Base-by-base conservation (phyloP, 2,888 invertebrate genomes). In the Myathropa florea region DNA sequence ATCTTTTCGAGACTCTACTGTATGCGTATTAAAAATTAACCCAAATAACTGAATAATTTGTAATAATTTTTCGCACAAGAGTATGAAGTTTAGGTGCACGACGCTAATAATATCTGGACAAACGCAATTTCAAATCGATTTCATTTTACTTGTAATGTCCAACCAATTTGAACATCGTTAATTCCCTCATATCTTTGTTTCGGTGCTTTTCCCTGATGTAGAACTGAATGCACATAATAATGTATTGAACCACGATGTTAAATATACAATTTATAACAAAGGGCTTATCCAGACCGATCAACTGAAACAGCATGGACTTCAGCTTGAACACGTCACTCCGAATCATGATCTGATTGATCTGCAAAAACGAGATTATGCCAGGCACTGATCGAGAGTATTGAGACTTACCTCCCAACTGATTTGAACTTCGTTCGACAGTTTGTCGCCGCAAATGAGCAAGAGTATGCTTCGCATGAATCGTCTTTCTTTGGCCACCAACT, bases 261-360 rank as follows among this genome's bases (percentile, higher is more conserved):
- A 73, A n/a, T 0, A 24, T 9, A 7, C 4, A 73, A 1, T 63
- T 10, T 14, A 63, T 30, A 33, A 23, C 21, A 1, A 21, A 28
- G n/a, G 33, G 12, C 33, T 12, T 12, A 73, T 73, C 4, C 10
- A 73, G 24, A 18, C 24, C 30, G 3, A 73, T 12, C 0, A 55
- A 0, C 0, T 36, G 14, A 14, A n/a, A 30, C 2, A n/a, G 3
- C 6, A 46, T n/a, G 0, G 63, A 55, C n/a, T 23, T 73, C 30
- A 33, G 10, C 1, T 55, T 33, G 12, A 18, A 63, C 10, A 63
- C 4, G 1, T 28, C 18, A 3, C 46, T 12, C 0, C 10, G 59
- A 28, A 67, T 3, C 75, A 76, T 64, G 3, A 64, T 4, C 36
- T 26, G 57, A 3, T 65, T 39, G 4, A 75, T 65, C 73, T 75